Conservation (phyloP, 2,888 invertebrate species). For the Plebejus anna region DNA sequence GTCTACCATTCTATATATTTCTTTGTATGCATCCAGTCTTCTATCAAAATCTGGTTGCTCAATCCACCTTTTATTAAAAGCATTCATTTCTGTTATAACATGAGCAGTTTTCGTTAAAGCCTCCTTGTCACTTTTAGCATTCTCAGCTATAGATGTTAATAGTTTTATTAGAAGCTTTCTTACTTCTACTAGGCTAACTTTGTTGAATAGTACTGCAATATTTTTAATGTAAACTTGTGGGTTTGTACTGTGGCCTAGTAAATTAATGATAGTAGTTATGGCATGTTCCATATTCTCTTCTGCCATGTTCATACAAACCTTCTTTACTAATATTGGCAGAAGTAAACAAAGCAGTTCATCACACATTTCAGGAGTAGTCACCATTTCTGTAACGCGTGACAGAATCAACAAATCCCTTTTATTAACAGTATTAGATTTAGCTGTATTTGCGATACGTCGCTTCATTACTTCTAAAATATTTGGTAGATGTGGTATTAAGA, state of each 20-base stretch:
- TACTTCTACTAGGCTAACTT: conserved; percentile 81
- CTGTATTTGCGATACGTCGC: conserved; percentile 80
- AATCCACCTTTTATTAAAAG: conserved; percentile 92
- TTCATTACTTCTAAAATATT: conserved; percentile 85
- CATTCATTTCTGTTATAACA: conserved; percentile 86
- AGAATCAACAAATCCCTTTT: conserved; percentile 86
- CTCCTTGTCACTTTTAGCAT: conserved; percentile 57
- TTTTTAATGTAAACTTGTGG: conserved; percentile 84
- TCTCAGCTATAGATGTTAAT: conserved; percentile 79
- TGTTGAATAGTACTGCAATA: conserved; percentile 86
- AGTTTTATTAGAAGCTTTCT: conserved; percentile 85
- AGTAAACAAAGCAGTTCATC: conserved; percentile 84
- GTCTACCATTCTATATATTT: conserved; percentile 79
- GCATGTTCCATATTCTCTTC: conserved; percentile 86
- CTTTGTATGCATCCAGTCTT: conserved; percentile 88
- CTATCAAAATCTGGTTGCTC: conserved; percentile 95
- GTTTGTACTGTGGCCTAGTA: conserved; percentile 83
- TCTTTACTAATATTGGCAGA: conserved; percentile 85
- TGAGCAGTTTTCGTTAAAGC: conserved; percentile 73
- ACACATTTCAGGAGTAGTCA: conserved; percentile 83
- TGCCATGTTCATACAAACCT: conserved; percentile 78
- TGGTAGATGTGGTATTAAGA: conserved; percentile 87
- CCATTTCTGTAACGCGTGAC: conserved; percentile 87
- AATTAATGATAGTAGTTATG: conserved; percentile 85
- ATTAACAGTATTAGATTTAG: conserved; percentile 80